Base-by-base conservation (phyloP, 2,888 invertebrate genomes). In the Macrosoma leucophasiata region DNA sequence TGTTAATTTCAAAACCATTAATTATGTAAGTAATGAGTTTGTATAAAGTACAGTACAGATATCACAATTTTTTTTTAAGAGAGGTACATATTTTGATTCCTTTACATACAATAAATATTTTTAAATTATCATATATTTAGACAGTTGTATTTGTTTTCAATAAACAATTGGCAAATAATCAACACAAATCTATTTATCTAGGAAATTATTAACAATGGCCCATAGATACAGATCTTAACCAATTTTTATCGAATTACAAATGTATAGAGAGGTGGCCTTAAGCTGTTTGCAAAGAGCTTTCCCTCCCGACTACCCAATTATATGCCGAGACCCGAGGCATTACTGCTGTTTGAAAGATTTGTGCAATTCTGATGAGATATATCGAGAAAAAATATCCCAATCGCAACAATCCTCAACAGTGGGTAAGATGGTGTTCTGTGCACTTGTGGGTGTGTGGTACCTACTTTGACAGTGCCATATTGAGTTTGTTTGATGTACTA, bases 201-300 rank as follows among this genome's bases (percentile, higher is more conserved):
- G n/a, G n/a, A 38, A 32, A 39, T 46, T 38, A 36, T 46, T 39
- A 43, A 42, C 45, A 34, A 38, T 53, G 46, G 46, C 48, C 46
- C 43, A 33, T 41, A 42, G 49, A 48, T 48, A 52, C 48, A 48
- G 43, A 44, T 65, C 59, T 59, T 74, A 71, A 75, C 55, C 52
- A 56, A 64, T 66, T 71, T 61, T 60, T 63, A 62, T 70, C 51
- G 55, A 69, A 70, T 65, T 57, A 59, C 74, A 73, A 58, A 64
- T 66, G 60, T 72, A 61, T 75, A 78, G 78, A 52, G 66, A 63
- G 71, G 66, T 78, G 76, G 64, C 60, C 56, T 84, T 87, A 87
- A 85, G 88, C 86, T 88, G 85, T 85, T 71, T 77, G 81, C 71
- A 66, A 70, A 71, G 63, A 68, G 67, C 64, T 61, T 85, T 88